These are phyloP conservation scores for Oncorhynchus clarkii DNA, from an alignment of 2,113 vertebrate genomes.

Conservation along the genomic window DNA sequence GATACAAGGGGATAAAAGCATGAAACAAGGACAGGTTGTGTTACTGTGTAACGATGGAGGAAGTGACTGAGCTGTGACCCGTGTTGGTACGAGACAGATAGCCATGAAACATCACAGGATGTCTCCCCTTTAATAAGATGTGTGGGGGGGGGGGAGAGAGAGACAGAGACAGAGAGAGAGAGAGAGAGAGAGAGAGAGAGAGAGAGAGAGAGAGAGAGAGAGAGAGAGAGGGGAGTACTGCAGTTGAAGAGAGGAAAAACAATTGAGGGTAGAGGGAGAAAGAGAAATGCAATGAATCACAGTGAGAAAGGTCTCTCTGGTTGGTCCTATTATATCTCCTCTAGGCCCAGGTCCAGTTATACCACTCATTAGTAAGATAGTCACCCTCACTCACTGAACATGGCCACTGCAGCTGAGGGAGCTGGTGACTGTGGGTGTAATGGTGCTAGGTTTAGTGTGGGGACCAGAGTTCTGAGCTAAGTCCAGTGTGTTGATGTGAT, in stretches of 20 bases:
- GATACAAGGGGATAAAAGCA: background rate
- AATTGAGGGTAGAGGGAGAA: background rate
- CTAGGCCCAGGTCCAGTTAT: background rate
- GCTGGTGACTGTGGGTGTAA: background rate
- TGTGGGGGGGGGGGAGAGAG: background rate
- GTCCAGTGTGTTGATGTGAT: conserved; percentile 40
- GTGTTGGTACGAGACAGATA: background rate
- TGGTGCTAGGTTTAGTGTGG: background rate
- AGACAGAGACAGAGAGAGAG: background rate
- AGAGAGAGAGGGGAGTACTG: background rate
- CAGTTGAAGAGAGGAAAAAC: background rate
- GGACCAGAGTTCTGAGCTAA: conserved; percentile 37
- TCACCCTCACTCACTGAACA: background rate
- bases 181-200: background rate
- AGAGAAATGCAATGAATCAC: background rate
- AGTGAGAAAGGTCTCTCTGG: background rate
- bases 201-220: background rate
- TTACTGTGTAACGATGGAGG: background rate
- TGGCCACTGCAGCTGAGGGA: background rate
- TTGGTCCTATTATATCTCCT: conserved; percentile 14
- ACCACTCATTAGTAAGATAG: conserved; percentile 5
- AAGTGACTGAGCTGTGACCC: background rate
- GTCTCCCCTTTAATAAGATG: background rate
- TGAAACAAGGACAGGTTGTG: background rate
- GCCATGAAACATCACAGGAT: background rate